phyloP scores from a whole-genome alignment of 2,888 invertebrate genomes.

The Selenia dentaria region DNA sequence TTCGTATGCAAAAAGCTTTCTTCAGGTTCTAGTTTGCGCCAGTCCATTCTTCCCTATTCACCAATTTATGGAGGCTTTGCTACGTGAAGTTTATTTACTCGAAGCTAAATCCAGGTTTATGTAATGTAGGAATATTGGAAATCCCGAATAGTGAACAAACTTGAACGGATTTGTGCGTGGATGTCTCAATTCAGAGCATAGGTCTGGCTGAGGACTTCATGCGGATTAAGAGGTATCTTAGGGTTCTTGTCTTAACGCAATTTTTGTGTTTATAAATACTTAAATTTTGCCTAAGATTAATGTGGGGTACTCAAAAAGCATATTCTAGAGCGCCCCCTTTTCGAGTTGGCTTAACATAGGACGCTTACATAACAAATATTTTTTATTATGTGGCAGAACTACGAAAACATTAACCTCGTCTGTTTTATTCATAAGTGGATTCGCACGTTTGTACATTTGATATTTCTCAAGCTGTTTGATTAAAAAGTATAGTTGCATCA shows the following conservation, averaged over 20 bases:
- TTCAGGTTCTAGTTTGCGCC: conserved; percentile 12
- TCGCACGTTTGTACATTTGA: too few relatives aligned
- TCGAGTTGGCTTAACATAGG: too few relatives aligned
- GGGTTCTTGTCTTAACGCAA: neutral
- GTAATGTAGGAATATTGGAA: conserved; percentile 15
- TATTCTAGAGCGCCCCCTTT: too few relatives aligned
- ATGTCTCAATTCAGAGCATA: conserved; percentile 4
- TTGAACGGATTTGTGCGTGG: conserved; percentile 18
- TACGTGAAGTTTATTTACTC: conserved; percentile 17
- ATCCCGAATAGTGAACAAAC: conserved; percentile 15
- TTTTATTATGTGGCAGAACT: too few relatives aligned
- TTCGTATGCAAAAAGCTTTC: too few relatives aligned
- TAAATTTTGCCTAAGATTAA: too few relatives aligned
- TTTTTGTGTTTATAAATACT: neutral
- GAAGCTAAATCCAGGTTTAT: conserved; percentile 19
- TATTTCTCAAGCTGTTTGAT: too few relatives aligned
- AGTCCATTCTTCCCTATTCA: conserved; percentile 10
- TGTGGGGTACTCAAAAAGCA: too few relatives aligned
- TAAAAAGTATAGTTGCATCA: too few relatives aligned
- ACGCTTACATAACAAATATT: too few relatives aligned
- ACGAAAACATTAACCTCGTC: too few relatives aligned
- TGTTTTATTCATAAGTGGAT: too few relatives aligned
- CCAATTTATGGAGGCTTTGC: conserved; percentile 19
- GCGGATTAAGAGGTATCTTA: conserved; percentile 5
- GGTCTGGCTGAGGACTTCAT: conserved; percentile 3